Evolutionary conservation across 2,113 vertebrate genomes (phyloP), one percentile per base, ranked within the genome.

Genomic region (Rallus limicola): DNA sequence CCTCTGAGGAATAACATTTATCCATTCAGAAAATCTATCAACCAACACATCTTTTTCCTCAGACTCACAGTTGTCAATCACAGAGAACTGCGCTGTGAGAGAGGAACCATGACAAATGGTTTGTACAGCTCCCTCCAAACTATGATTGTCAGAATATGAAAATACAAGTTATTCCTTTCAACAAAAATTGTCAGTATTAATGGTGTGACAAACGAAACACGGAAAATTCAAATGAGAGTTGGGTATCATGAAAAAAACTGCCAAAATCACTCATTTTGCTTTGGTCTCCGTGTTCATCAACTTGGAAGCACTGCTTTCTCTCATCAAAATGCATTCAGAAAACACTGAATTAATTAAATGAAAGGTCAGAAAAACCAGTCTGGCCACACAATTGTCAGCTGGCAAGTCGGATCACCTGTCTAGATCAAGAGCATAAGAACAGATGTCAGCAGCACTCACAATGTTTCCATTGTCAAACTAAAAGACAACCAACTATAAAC

Each of bases 121-220:
- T 84, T 55, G 48, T 42, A 80, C 50, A 28, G 36, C 71, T 74
- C 40, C 63, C 55, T 95, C 75, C 75, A 72, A 59, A 71, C 53
- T 9, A 38, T 11, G 68, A 68, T 5, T 75, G 34, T 25, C 78
- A 88, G 38, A 46, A 56, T 8, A 95, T 34, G 70, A 92, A 93
- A 90, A 93, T 13, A 88, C 8, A 13, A 91, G 28, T 48, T 34
- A 72, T 19, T 64, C 58, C 33, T 46, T 90, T 80, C 67, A 75
- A 8, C 1, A 23, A n/a, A 16, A 77, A 44, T 74, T 0, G 1
- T 3, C 4, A 3, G 14, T 42, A 75, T 33, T 70, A 63, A 83
- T 44, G 40, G 63, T 4, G 44, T 40, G 60, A 62, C 80, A 77
- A 34, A 13, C 21, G 48, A 59, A n/a, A 63, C 53, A 28, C 4